phyloP scores from a whole-genome alignment of 2,888 invertebrate species.

The Stictocephala bisonia region DNA sequence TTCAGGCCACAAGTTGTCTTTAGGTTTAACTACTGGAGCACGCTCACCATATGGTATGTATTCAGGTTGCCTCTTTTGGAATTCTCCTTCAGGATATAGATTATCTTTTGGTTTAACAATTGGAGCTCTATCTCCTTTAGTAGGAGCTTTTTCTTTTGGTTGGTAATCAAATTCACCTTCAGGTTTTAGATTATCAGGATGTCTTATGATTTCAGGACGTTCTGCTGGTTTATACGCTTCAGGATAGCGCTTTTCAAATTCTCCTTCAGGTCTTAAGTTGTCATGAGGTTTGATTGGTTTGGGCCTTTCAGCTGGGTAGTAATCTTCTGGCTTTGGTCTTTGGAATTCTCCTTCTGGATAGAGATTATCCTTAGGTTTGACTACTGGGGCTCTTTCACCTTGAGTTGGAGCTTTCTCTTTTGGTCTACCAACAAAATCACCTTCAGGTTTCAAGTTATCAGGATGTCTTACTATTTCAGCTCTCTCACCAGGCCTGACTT shows the following conservation, averaged over 20 bases:
- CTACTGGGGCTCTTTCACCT: conserved; percentile 58
- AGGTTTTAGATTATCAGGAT: conserved; percentile 61
- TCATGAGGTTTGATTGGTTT: conserved; percentile 67
- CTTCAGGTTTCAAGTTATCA: conserved; percentile 63
- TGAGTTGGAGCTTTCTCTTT: conserved; percentile 60
- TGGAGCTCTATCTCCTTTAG: conserved; percentile 64
- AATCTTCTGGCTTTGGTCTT: conserved; percentile 65
- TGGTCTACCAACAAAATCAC: conserved; percentile 64
- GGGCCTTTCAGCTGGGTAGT: conserved; percentile 68
- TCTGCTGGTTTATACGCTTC: conserved; percentile 64
- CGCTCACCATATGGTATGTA: conserved; percentile 56
- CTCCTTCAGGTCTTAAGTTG: conserved; percentile 66
- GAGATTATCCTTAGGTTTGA: conserved; percentile 66
- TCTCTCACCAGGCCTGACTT: conserved; percentile 57
- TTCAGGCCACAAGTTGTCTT: conserved; percentile 70
- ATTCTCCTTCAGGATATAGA: conserved; percentile 70
- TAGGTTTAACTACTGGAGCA: conserved; percentile 65
- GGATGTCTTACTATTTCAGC: conserved; percentile 60
- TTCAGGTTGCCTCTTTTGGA: conserved; percentile 63
- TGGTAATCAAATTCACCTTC: conserved; percentile 62
- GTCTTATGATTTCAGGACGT: conserved; percentile 60
- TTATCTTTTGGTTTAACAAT: conserved; percentile 64
- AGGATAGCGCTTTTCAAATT: conserved; percentile 63
- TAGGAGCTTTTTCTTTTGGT: conserved; percentile 64
- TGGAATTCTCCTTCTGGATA: conserved; percentile 71